These are phyloP conservation scores for Chrysina gloriosa DNA, from an alignment of 2,888 invertebrate species.

Conservation along the genomic window DNA sequence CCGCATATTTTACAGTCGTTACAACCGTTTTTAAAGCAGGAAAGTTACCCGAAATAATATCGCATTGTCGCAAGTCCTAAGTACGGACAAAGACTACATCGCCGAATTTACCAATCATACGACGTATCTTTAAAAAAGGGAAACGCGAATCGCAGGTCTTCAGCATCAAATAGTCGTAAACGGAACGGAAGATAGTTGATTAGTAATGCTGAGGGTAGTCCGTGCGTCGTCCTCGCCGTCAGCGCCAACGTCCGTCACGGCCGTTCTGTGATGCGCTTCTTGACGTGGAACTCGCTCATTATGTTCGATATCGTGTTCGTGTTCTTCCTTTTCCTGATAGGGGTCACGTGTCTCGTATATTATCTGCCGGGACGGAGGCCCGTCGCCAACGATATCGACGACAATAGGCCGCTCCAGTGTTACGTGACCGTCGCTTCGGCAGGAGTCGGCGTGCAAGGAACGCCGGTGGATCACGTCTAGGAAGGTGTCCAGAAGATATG, in stretches of 20 bases:
- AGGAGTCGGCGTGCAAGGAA: conserved; percentile 50
- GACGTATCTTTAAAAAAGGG: too few species aligned
- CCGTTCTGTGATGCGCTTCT: conserved; percentile 78
- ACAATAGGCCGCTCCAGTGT: conserved; percentile 62
- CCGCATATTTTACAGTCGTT: too few species aligned
- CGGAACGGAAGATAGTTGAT: too few species aligned
- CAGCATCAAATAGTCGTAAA: too few species aligned
- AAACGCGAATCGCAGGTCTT: too few species aligned
- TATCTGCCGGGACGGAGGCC: conserved; percentile 75
- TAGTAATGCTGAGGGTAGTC: conserved; percentile 49
- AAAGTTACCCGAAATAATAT: too few species aligned
- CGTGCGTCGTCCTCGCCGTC: not conserved
- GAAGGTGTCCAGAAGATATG: conserved; percentile 44
- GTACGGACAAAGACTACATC: too few species aligned
- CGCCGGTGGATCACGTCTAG: conserved; percentile 64
- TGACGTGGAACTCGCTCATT: conserved; percentile 87
- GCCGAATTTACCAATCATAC: too few species aligned
- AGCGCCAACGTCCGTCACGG: not conserved
- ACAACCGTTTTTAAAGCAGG: too few species aligned
- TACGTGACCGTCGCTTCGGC: conserved; percentile 61
- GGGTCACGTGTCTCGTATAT: conserved; percentile 84
- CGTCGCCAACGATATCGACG: conserved; percentile 61
- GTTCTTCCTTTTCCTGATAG: conserved; percentile 87
- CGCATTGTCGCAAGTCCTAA: too few species aligned
- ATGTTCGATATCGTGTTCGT: conserved; percentile 91